Base-by-base conservation (phyloP, 1,140 invertebrate species). In the Spodoptera litura region DNA sequence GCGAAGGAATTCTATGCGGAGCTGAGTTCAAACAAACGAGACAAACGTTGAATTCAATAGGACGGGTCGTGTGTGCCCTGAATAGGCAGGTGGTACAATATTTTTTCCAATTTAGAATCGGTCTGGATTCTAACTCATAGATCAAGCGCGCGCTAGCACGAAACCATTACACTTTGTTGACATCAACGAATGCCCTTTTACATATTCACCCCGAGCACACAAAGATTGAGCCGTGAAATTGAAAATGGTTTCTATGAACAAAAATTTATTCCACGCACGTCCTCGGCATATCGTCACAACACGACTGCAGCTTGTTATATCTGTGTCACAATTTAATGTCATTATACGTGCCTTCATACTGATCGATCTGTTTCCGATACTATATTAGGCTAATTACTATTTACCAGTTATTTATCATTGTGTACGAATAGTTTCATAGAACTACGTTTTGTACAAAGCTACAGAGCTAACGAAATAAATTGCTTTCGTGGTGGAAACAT, bases 171-270 rank as follows among this genome's bases (percentile, higher is more conserved):
- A 91, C 90, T 92, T 90, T 93, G 90, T 93, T 93, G 91, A 91
- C 91, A 90, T 84, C 91, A 89, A 93, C 89, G 90, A 91, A 91
- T 93, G 90, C 89, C 89, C 90, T 90, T 90, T 92, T 91, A 93
- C 88, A 91, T 91, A 93, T 93, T 92, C 92, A 92, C 91, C 89
- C 89, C 91, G 87, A 90, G 87, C 91, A 89, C 87, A 90, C 88
- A 92, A 92, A 92, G 91, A 94, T 92, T 94, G 91, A 93, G 90
- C 88, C 88, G 88, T 93, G 88, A 92, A 93, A 94, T 93, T 92
- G 90, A 92, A 94, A 94, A 94, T 92, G 88, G 89, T 92, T 93
- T 92, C 91, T 92, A 90, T 92, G 87, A 91, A 86, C 89, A 90
- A 91, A 92, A 94, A 90, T 91, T 84, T 94, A 94, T 94, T 93